These are phyloP conservation scores for Lepidotrigona ventralis DNA, from an alignment of 1,140 invertebrate genomes.

Conservation along the genomic window DNA sequence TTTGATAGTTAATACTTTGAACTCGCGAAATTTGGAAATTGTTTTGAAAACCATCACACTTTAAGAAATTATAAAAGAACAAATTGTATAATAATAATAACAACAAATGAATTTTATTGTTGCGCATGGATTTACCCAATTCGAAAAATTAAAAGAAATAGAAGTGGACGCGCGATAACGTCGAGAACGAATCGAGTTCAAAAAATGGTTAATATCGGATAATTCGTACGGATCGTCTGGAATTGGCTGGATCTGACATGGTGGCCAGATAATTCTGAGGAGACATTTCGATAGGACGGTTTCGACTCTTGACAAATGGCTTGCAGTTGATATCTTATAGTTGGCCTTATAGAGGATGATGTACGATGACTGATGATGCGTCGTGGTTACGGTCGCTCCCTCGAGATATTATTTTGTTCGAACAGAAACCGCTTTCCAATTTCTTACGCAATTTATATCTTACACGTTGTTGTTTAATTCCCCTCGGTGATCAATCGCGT, in stretches of 20 bases:
- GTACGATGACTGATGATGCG: slow-evolving; percentile 69
- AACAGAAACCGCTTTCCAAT: slow-evolving; percentile 55
- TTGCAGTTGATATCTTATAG: slow-evolving; percentile 64
- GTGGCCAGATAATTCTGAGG: slow-evolving; percentile 51
- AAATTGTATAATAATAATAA: too few species aligned
- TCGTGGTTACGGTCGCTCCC: slow-evolving; percentile 49
- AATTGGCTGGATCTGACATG: slow-evolving; percentile 37
- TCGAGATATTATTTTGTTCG: slow-evolving; percentile 48
- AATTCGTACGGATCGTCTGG: slow-evolving; percentile 64
- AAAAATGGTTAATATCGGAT: slow-evolving; percentile 52
- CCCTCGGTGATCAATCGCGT: background rate
- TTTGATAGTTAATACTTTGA: too few species aligned
- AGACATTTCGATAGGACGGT: slow-evolving; percentile 62
- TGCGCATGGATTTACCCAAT: too few species aligned
- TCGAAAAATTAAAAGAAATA: background rate
- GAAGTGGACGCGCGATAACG: background rate
- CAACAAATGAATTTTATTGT: too few species aligned
- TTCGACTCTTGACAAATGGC: slow-evolving; percentile 73
- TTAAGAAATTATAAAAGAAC: too few species aligned
- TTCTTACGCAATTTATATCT: slow-evolving; percentile 29
- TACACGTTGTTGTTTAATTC: background rate
- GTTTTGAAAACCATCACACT: too few species aligned
- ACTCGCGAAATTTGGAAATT: too few species aligned
- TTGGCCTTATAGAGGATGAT: slow-evolving; percentile 57
- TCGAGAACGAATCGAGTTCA: too few species aligned